Evolutionary conservation across 1,140 invertebrate species (phyloP), one percentile per base, ranked within the genome.

Genomic region (Anastrepha ludens): DNA sequence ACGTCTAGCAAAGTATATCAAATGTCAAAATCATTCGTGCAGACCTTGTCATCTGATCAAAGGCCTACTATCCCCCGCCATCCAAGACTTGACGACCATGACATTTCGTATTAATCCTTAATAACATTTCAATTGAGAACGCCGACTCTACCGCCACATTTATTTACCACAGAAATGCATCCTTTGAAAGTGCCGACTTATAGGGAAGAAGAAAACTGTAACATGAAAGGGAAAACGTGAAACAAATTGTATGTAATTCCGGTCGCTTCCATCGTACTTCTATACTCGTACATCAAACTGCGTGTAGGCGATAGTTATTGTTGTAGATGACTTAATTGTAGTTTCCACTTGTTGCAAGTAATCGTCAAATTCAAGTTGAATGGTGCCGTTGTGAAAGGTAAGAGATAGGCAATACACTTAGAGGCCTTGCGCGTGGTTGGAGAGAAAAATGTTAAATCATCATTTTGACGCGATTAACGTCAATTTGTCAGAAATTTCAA

Each of bases 381-480:
- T 50, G 6, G 60, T 13, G 60, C 60, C 60, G 60, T 55, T 11
- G 50, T 55, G 6, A 62, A 62, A 8, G 11, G 50, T 11, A 11
- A 62, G 60, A 62, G 60, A 62, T 62, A 13, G 9, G 13, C n/a
- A 62, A 67, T 11, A 3, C 64, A 67, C 29, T 67, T 11, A 67
- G 6, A 67, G 6, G 29, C 1, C 64, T 29, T 29, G 9, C 64
- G 2, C 20, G 20, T 39, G 8, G 4, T 29, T 67, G 64, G 17
- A 13, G 7, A 11, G 60, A 62, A 50, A 88, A 60, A 29, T 88
- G 87, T 62, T 65, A 86, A 88, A 78, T 88, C 88, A 88, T 88
- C 86, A 65, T 87, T 88, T 88, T 88, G 86, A 88, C 88, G 81
- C 86, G 88, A 88, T 88, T 88, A 88, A 85, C 47, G 86, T 88